Evolutionary conservation across 1,140 invertebrate species (phyloP).

Genomic region (Battus philenor): DNA sequence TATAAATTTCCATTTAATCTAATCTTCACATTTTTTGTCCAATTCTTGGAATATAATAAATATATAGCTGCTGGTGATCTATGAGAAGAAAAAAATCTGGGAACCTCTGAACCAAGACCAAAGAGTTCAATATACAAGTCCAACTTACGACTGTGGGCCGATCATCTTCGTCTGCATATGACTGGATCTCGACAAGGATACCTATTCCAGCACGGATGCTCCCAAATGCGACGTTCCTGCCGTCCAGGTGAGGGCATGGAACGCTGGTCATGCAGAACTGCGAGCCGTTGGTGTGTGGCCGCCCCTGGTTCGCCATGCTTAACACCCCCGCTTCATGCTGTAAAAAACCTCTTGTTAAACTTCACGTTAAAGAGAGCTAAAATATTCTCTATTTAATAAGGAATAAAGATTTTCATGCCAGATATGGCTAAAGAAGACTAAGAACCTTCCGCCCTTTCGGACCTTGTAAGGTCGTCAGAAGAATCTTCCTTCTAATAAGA

Average conservation of each 20-base stretch:
- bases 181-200: slow-evolving; percentile 81
- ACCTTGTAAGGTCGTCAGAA: too few relatives aligned
- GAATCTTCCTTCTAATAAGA: too few relatives aligned
- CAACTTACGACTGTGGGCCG: slow-evolving; percentile 75
- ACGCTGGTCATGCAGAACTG: slow-evolving; percentile 96
- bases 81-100: background rate
- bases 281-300: slow-evolving; percentile 90
- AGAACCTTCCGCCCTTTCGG: too few relatives aligned
- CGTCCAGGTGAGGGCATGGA: slow-evolving; percentile 90
- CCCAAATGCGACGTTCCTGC: slow-evolving; percentile 94
- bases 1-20: too few relatives aligned
- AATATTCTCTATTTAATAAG: too few relatives aligned
- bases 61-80: background rate
- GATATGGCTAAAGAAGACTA: too few relatives aligned
- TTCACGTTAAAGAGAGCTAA: too few relatives aligned
- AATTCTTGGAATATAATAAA: background rate
- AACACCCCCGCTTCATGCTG: slow-evolving; percentile 84
- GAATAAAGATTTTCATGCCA: too few relatives aligned
- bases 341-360: too few relatives aligned
- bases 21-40: too few relatives aligned
- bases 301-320: slow-evolving; percentile 94
- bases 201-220: slow-evolving; percentile 84
- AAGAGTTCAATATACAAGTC: slow-evolving; percentile 7
- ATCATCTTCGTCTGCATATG: slow-evolving; percentile 74
- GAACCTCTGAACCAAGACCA: background rate